phyloP scores from a whole-genome alignment of 2,797 vertebrate genomes.

The Ctenochaetus hawaiiensis region DNA sequence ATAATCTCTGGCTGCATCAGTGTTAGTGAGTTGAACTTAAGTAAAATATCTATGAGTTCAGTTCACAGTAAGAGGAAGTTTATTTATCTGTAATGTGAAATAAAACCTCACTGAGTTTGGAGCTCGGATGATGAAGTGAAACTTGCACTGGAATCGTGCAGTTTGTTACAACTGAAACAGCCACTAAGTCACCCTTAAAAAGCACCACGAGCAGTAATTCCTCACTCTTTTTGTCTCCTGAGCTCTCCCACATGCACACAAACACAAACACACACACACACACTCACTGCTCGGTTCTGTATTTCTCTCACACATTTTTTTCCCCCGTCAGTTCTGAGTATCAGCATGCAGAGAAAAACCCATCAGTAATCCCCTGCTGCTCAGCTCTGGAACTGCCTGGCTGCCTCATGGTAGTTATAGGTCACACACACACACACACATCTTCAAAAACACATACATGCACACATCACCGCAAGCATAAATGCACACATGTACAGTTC shows the following conservation, averaged over 20 bases:
- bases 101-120: slow-evolving; percentile 22
- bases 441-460: slow-evolving; percentile 6
- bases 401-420: slow-evolving; percentile 66
- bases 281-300: slow-evolving; percentile 6
- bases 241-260: slow-evolving; percentile 22
- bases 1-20: background rate
- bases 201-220: slow-evolving; percentile 40
- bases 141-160: slow-evolving; percentile 36
- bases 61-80: slow-evolving; percentile 30
- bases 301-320: slow-evolving; percentile 40
- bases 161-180: slow-evolving; percentile 39
- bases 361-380: slow-evolving; percentile 74
- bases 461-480: background rate
- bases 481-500: slow-evolving; percentile 6
- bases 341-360: slow-evolving; percentile 71
- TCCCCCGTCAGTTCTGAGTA: slow-evolving; percentile 32
- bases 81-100: slow-evolving; percentile 18
- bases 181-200: slow-evolving; percentile 63
- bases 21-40: slow-evolving; percentile 2
- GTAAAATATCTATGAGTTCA: slow-evolving; percentile 5
- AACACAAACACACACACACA: too few relatives aligned
- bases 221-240: slow-evolving; percentile 30
- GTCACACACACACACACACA: slow-evolving; percentile 23
- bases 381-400: slow-evolving; percentile 62
- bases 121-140: slow-evolving; percentile 40